Evolutionary conservation across 2,113 vertebrate species (phyloP), one percentile per base, ranked within the genome.

Genomic region (Actenoides lindsayi): DNA sequence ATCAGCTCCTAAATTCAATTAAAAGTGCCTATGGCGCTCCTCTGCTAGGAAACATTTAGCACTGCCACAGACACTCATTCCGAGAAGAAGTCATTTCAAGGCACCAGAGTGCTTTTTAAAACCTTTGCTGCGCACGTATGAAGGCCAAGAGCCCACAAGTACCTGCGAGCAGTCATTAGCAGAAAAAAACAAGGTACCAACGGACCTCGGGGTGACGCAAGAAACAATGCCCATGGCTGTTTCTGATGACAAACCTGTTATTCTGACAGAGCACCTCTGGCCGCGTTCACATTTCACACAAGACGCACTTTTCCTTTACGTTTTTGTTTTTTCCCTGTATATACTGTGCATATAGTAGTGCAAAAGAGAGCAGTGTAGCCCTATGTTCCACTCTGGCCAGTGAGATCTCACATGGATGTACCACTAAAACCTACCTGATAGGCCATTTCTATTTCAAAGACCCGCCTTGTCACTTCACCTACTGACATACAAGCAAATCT

Each of bases 31-130:
- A 70, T 91, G 91, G 89, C 94, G 69, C 56, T 91, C 82, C 76
- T 93, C 85, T 96, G 89, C 89, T 96, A 96, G 95, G 94, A 93
- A 96, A 83, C 87, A 37, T 90, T 93, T 85, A 83, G 91, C 81
- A 68, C 92, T 91, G 94, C 57, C 57, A 53, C 74, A 92, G 94
- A 85, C 70, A 69, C 68, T 94, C 91, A 53, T 94, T 96, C 94
- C 79, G 62, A 97, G 95, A 93, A 94, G 69, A 71, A 86, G 82
- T 62, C 70, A 78, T 89, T 94, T 93, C 64, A 77, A 97, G 82
- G 67, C 82, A 82, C 70, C 84, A 92, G 93, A 90, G 64, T 7
- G 28, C 68, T 90, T 94, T 79, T 90, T 65, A 87, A 90, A 95
- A 51, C 37, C 42, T 76, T 79, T 54, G 39, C 74, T 53, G 31